Base-by-base conservation (phyloP, 37 sponge, comb jelly and placozoan genomes). In the Lycopodina hypogea region DNA sequence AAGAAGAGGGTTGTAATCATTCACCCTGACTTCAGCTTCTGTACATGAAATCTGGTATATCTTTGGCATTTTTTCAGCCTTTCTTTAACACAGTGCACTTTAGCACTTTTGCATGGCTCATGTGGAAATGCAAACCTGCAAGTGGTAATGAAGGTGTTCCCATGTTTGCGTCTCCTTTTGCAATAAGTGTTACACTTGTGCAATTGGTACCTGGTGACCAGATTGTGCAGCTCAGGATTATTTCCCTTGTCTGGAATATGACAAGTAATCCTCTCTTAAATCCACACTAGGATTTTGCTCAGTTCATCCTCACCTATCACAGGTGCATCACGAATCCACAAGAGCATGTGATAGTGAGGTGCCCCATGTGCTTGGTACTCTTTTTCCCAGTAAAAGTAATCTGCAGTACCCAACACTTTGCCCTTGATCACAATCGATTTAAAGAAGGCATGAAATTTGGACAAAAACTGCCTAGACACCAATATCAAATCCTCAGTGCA, bases 401-500 rank as follows among this genome's bases (percentile, higher is more conserved):
- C 59, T 28, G 83, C 83, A 8, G 23, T 32, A 30, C 89, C 84
- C 55, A 87, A 42, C 7, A 75, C 61, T 33, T 38, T 26, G 8
- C 83, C 83, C 53, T 82, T 88, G 40, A 71, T 9, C 23, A 82
- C n/a, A 19, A 88, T 79, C 4, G 4, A 12, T 45, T 45, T 4
- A 9, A 45, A 45, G 48, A 12, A 45, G 4, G 48, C 9, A 9
- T 65, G 48, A 51, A 88, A 71, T 59, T 76, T 83, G 18, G 51
- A 57, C 23, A 68, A 57, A 57, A 89, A 89, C 42, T 89, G 51
- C 26, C 77, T 72, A 8, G 84, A 83, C n/a, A 79, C 84, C 21
- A 84, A 83, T 3, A 89, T 36, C 0, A 84, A 84, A 39, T 89
- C 90, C 48, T 84, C 84, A 7, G 65, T 60, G 81, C 90, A 89